Evolutionary conservation across 2,888 invertebrate genomes (phyloP).

Genomic region (Lysandra coridon): DNA sequence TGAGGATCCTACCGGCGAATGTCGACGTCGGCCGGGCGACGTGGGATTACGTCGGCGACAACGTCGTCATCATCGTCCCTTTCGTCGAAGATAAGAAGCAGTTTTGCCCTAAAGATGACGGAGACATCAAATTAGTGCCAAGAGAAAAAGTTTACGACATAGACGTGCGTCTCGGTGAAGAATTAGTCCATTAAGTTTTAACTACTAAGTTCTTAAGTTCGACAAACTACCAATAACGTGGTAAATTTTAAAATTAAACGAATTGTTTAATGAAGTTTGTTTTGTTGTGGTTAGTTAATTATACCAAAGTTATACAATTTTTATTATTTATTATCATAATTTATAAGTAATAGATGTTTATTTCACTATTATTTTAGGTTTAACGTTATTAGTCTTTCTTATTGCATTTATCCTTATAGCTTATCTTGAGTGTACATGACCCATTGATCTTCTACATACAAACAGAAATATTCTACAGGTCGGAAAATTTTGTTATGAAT

Average conservation of each 20-base stretch:
- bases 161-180: not conserved
- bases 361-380: not conserved
- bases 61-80: not conserved
- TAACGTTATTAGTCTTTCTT: not conserved
- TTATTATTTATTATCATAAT: no score
- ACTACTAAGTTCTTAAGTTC: no score
- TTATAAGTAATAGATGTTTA: not conserved
- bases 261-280: no score
- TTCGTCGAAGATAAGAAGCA: not conserved
- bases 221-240: no score
- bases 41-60: not conserved
- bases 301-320: no score
- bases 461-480: no score
- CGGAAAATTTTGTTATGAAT: no score
- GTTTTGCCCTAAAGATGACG: not conserved
- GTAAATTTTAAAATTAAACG: no score
- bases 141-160: not conserved
- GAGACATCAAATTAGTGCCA: not conserved
- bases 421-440: not conserved
- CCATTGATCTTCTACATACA: not conserved
- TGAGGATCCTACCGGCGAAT: constrained; percentile 1
- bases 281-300: no score
- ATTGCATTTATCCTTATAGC: not conserved
- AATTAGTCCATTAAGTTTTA: not conserved
- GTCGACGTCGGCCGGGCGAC: not conserved